A percentile compares a stretch with the other conserved stretches of the same genome.
phyloP scores from a whole-genome alignment of 2,888 invertebrate genomes.

The Oithona nana region DNA sequence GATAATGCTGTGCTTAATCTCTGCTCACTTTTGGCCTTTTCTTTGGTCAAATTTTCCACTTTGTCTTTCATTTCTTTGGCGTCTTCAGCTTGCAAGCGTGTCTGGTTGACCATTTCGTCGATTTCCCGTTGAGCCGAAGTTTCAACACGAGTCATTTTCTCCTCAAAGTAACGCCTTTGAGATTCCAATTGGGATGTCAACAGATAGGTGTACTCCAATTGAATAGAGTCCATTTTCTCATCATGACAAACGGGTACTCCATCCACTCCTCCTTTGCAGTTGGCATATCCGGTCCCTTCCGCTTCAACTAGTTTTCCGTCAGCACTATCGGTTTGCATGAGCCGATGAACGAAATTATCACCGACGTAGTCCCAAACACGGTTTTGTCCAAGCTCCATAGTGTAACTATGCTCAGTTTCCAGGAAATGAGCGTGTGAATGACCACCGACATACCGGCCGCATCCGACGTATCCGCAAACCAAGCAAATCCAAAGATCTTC shows the following conservation, averaged over 20 bases:
- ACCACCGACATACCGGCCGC: slow-evolving; percentile 43
- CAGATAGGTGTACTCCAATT: slow-evolving; percentile 87
- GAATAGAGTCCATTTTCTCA: slow-evolving; percentile 82
- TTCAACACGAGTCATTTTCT: slow-evolving; percentile 39
- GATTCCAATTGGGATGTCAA: slow-evolving; percentile 86
- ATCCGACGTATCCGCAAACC: slow-evolving; percentile 95
- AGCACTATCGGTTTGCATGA: slow-evolving; percentile 53
- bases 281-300: slow-evolving; percentile 9
- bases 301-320: slow-evolving; percentile 22
- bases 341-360: slow-evolving; percentile 83
- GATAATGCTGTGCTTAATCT: slow-evolving; percentile 22
- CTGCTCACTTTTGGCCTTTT: slow-evolving; percentile 20
- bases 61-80: neutral
- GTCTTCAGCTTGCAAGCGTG: neutral
- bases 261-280: slow-evolving; percentile 17
- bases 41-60: slow-evolving; percentile 15
- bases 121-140: slow-evolving; percentile 21
- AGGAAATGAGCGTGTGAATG: slow-evolving; percentile 46
- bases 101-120: neutral
- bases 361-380: slow-evolving; percentile 99
- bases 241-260: slow-evolving; percentile 30
- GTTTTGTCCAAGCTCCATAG: slow-evolving; percentile 85
- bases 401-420: slow-evolving; percentile 89
- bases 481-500: slow-evolving; percentile 95
- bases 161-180: slow-evolving; percentile 67